Conservation (phyloP, 2,113 vertebrate species). For the Ciconia stormi region DNA sequence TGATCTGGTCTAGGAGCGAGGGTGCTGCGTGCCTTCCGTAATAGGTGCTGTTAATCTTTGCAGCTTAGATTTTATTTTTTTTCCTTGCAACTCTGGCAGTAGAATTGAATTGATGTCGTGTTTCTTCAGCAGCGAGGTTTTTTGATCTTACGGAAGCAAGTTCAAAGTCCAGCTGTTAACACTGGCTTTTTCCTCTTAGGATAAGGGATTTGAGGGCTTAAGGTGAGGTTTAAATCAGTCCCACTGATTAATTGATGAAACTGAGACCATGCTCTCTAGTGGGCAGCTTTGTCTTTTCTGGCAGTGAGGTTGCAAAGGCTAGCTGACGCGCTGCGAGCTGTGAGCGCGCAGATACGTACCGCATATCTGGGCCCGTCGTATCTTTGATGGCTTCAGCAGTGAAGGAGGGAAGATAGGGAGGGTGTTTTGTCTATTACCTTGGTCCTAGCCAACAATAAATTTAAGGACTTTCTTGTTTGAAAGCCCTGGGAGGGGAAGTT, state of each 20-base stretch:
- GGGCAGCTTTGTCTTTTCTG: neutral
- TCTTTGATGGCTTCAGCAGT: neutral
- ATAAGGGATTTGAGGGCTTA: neutral
- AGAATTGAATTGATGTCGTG: neutral
- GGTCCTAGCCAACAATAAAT: neutral
- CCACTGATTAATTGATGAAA: neutral
- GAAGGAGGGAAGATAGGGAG: neutral
- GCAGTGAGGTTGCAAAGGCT: neutral
- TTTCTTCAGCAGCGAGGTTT: no score
- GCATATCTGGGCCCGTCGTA: neutral
- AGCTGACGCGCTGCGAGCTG: neutral
- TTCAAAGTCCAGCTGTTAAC: neutral
- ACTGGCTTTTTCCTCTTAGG: neutral
- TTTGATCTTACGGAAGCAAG: neutral
- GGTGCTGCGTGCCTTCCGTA: neutral
- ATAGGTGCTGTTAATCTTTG: neutral
- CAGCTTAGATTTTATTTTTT: neutral
- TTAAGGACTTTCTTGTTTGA: neutral
- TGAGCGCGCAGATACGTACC: accelerated
- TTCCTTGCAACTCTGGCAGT: neutral
- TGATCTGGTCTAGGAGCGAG: neutral
- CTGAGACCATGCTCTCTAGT: accelerated
- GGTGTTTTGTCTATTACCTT: neutral
- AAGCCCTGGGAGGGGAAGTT: neutral
- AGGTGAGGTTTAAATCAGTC: neutral